Percentiles rank a stretch among this genome's conserved stretches.
Conservation (phyloP, 2,113 vertebrate genomes). For the Dipodomys spectabilis region DNA sequence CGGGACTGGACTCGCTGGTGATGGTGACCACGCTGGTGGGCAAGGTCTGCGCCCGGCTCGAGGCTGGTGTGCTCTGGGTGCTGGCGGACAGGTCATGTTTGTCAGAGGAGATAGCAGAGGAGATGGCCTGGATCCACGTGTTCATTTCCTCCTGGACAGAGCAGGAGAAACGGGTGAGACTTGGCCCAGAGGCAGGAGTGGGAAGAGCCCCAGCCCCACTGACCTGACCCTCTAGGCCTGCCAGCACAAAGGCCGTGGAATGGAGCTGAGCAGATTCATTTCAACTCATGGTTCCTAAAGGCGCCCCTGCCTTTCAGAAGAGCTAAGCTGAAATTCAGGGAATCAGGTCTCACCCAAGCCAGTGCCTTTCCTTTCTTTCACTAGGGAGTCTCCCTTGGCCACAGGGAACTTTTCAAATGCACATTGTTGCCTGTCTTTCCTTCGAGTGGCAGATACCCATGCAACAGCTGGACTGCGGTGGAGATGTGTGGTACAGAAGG, state of each 20-base stretch:
- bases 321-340: neutral
- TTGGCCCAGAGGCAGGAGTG: neutral
- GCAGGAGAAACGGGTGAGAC: neutral
- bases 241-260: neutral
- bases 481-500: neutral
- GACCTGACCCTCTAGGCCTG: accelerated
- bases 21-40: constrained; percentile 92
- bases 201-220: accelerated
- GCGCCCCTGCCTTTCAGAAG: neutral
- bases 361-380: too few relatives aligned
- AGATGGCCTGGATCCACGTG: constrained; percentile 97
- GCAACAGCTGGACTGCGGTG: too few relatives aligned
- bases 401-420: too few relatives aligned
- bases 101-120: constrained; percentile 90
- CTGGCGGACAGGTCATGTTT: constrained; percentile 91
- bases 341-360: neutral
- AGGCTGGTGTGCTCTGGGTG: constrained; percentile 94
- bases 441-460: neutral
- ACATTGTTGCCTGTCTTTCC: neutral
- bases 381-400: too few relatives aligned
- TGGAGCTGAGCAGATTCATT: too few relatives aligned
- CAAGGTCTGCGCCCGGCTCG: constrained; percentile 96
- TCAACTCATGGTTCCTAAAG: neutral
- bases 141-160: constrained; percentile 97
- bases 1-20: constrained; percentile 94